A percentile compares a stretch with the other conserved stretches of the same genome.
Evolutionary conservation across 2,888 invertebrate species (phyloP).

Genomic region (Ochropleura leucogaster): DNA sequence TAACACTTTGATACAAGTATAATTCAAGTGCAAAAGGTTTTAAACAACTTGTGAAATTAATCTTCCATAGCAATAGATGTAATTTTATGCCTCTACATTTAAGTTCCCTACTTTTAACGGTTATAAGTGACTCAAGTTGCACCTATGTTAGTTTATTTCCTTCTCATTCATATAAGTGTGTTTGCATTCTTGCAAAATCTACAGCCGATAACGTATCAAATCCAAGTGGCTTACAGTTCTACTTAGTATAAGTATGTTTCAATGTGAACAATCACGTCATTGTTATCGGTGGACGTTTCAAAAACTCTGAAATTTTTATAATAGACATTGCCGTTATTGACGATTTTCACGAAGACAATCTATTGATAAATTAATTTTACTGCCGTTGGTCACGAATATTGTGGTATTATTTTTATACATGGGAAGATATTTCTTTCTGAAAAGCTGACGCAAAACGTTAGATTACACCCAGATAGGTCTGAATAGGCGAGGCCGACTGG

Average conservation of each 20-base stretch:
- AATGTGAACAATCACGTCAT: slow-evolving; percentile 65
- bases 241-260: slow-evolving; percentile 53
- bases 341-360: slow-evolving; percentile 42
- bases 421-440: slow-evolving; percentile 55
- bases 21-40: background rate
- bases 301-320: slow-evolving; percentile 45
- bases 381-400: slow-evolving; percentile 36
- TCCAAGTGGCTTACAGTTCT: slow-evolving; percentile 57
- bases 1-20: background rate
- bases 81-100: slow-evolving; percentile 6
- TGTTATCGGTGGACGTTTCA: slow-evolving; percentile 67
- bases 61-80: slow-evolving; percentile 18
- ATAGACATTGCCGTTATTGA: slow-evolving; percentile 40
- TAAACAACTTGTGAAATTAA: background rate
- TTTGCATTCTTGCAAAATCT: slow-evolving; percentile 57
- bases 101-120: slow-evolving; percentile 17
- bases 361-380: slow-evolving; percentile 44
- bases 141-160: slow-evolving; percentile 21
- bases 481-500: slow-evolving; percentile 70
- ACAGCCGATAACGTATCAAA: slow-evolving; percentile 69
- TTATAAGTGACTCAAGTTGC: slow-evolving; percentile 34
- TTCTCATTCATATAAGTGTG: slow-evolving; percentile 36
- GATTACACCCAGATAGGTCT: slow-evolving; percentile 46
- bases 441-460: slow-evolving; percentile 47
- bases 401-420: slow-evolving; percentile 33